Percentiles rank a stretch among this genome's conserved stretches.
Conservation (phyloP, 2,113 vertebrate species). For the Dasyornis broadbenti region DNA sequence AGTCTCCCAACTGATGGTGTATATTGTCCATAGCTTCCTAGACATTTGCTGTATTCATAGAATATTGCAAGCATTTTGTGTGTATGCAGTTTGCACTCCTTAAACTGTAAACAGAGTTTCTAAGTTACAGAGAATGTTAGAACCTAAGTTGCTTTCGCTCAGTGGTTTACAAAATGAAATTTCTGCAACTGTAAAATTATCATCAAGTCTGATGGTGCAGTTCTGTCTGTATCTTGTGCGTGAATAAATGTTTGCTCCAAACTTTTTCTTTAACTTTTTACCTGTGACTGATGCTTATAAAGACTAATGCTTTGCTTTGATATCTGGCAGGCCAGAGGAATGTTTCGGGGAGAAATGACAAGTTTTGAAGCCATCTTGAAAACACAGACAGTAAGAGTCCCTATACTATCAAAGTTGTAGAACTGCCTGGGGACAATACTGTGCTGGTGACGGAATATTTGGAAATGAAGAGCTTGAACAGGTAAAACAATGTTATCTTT, state of each 20-base stretch:
- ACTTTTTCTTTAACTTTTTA: not conserved
- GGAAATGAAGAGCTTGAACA: conserved; percentile 85
- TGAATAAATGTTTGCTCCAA: not conserved
- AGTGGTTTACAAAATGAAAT: not conserved
- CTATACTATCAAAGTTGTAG: conserved; percentile 83
- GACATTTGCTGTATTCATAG: not conserved
- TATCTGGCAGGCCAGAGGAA: conserved; percentile 79
- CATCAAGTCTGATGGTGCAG: not conserved
- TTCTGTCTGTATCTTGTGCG: not conserved
- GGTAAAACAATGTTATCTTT: conserved; percentile 58
- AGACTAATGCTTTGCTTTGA: not conserved
- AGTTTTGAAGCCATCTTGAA: conserved; percentile 83
- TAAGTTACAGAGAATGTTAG: not conserved
- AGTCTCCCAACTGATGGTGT: not conserved
- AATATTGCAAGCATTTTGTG: not conserved
- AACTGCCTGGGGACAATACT: conserved; percentile 72
- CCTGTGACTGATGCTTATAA: not conserved
- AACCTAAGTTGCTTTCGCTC: not conserved
- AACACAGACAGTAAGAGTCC: conserved; percentile 80
- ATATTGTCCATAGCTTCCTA: not conserved
- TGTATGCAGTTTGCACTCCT: not conserved
- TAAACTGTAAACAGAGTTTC: not conserved
- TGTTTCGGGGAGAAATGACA: conserved; percentile 92
- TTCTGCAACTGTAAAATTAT: not conserved
- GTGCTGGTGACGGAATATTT: conserved; percentile 90